A percentile compares a stretch with the other conserved stretches of the same genome.
Evolutionary conservation across 1,140 invertebrate genomes (phyloP).

Genomic region (Cheumatopsyche charites): DNA sequence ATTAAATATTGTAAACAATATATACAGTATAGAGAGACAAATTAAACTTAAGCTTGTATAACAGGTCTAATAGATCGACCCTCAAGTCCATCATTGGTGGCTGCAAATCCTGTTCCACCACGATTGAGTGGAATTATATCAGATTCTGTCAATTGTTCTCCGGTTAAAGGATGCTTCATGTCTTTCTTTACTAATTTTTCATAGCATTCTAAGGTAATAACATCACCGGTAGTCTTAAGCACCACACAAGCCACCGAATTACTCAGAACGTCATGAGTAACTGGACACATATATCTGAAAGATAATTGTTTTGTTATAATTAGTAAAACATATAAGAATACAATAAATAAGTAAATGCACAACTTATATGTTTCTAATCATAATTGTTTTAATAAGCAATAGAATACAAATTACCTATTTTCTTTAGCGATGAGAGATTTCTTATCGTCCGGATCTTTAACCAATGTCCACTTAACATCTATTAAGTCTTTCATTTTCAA

Average conservation of each 20-base stretch:
- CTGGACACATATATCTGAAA: constrained; percentile 88
- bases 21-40: no score
- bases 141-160: constrained; percentile 84
- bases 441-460: constrained; percentile 85
- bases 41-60: constrained; percentile 77
- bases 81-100: constrained; percentile 82
- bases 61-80: constrained; percentile 86
- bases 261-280: constrained; percentile 94
- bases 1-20: no score
- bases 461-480: constrained; percentile 89
- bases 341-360: neutral
- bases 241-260: constrained; percentile 95
- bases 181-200: constrained; percentile 97
- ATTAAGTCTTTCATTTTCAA: constrained; percentile 86
- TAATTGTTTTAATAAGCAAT: no score
- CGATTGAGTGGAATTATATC: constrained; percentile 93
- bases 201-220: constrained; percentile 95
- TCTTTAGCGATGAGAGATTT: constrained; percentile 82
- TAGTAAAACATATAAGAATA: no score
- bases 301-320: neutral
- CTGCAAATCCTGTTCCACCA: constrained; percentile 93
- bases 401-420: constrained; percentile 66
- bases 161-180: constrained; percentile 94
- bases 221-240: constrained; percentile 80
- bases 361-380: neutral